Base-by-base conservation (phyloP, 2,888 invertebrate species). In the Cryptus armator region DNA sequence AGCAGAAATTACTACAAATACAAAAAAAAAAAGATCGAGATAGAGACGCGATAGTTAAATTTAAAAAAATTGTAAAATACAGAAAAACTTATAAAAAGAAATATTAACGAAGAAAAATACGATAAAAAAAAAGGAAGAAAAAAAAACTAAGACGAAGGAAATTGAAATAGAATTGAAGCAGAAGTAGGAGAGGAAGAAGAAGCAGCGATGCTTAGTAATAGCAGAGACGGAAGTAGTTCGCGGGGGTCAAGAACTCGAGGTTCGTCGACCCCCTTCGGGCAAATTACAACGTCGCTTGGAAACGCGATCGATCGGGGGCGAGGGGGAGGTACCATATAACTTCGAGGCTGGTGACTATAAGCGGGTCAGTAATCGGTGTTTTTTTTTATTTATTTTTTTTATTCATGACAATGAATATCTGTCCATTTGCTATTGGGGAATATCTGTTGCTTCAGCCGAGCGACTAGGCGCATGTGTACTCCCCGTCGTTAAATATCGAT, bases 181-280 rank as follows among this genome's bases (percentile, higher is more conserved):
- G 16, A 19, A 56, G 43, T 3, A 46, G 53, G 14, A 59, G 43
- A 32, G 43, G 37, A 68, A 5, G 70, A 80, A 46, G 37, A 64
- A 76, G 66, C 59, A 84, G 71, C 83, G 79, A 75, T 44, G 79
- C 70, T 76, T 71, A 75, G 83, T 70, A 80, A 80, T 80, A 80
- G 76, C 70, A 66, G 51, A 96, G 95, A 94, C 95, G 96, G 67
- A 96, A 95, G 79, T 96, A 95, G 91, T 95, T 95, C 68, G 94
- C 94, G 85, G 92, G 94, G 48, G 89, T 89, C 72, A 94, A 93
- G 68, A 92, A 93, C 84, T 81, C 90, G 95, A 90, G 95, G 94
- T 95, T 95, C 95, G 84, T 95, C 94, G 77, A 95, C 95, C n/a
- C 94, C 94, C 88, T 77, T 77, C 66, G 95, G 95, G 88, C 95